Evolutionary conservation across 2,888 invertebrate species (phyloP).

Genomic region (Drosophila mayaguana): DNA sequence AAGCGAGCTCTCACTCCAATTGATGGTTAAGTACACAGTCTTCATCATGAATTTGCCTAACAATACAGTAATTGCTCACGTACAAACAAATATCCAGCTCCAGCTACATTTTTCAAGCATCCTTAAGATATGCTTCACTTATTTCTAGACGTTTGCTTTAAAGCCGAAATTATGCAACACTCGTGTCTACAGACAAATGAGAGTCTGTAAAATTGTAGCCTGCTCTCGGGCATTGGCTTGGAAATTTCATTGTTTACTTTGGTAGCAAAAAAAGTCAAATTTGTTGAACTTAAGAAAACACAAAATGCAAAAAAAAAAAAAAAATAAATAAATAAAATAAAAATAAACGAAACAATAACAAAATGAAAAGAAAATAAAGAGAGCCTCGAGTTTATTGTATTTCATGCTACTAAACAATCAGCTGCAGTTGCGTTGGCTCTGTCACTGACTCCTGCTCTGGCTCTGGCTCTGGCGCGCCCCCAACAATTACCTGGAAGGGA

Average conservation of each 20-base stretch:
- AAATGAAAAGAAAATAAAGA: slow-evolving; percentile 8
- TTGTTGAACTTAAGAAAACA: slow-evolving; percentile 36
- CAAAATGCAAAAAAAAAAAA: background rate
- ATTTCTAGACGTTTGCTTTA: background rate
- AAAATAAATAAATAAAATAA: background rate
- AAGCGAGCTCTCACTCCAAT: background rate
- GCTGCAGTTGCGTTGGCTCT: slow-evolving; percentile 28
- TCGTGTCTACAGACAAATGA: background rate
- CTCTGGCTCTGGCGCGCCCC: slow-evolving; percentile 9
- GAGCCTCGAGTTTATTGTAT: slow-evolving; percentile 11
- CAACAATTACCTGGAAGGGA: slow-evolving; percentile 49
- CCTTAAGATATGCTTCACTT: slow-evolving; percentile 8
- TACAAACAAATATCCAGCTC: background rate
- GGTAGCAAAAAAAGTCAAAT: slow-evolving; percentile 20
- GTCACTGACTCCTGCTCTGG: too few species aligned
- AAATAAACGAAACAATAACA: background rate
- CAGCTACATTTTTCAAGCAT: background rate
- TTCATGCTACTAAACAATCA: slow-evolving; percentile 24
- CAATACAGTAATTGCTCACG: background rate
- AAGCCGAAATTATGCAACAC: slow-evolving; percentile 43
- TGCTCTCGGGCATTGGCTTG: slow-evolving; percentile 35
- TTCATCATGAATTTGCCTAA: background rate
- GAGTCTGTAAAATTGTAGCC: slow-evolving; percentile 32
- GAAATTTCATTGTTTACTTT: slow-evolving; percentile 34
- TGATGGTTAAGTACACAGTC: background rate